Base-by-base conservation (phyloP, 1,140 invertebrate genomes). In the Papilio polytes region DNA sequence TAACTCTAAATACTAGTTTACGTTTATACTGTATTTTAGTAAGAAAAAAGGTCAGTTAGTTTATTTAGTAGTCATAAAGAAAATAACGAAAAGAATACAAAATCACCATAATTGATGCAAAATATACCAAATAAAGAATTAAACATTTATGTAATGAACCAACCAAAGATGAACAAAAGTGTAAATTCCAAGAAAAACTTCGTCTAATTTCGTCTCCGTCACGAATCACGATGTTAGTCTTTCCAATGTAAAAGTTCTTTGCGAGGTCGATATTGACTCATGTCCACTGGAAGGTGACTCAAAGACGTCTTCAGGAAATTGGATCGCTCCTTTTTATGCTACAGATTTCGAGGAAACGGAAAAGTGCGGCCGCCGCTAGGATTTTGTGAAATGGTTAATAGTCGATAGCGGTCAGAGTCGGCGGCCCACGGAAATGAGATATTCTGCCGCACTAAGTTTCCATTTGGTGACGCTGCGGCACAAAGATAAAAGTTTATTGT, bases 241-340 rank as follows among this genome's bases (percentile, higher is more conserved):
- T 48, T 76, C 20, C 20, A 48, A 26, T 48, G 74, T 51, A 76
- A 76, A 76, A 76, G 74, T 76, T 51, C 72, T 26, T 56, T 56
- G 53, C 48, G 48, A 10, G 12, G 44, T 20, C 44, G 74, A 48
- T 76, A 51, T 76, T 51, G 74, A 76, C 44, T 76, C 44, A 48
- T 48, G 74, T 51, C 74, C n/a, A n/a, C 46, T 73, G 36, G n/a
- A 53, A 76, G 74, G 74, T 76, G 74, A 76, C 22, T 76, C 74
- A 51, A 76, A 76, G 74, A 76, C 74, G 44, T 76, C 74, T 76
- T 46, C 46, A 46, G 74, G 74, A 76, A 76, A 76, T 76, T 76
- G 74, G 74, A 76, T 76, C 74, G 74, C 74, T 76, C 22, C 74
- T 76, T 51, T 76, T 76, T 76, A 76, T 76, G 74, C 46, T 76